These are phyloP conservation scores for Melanotaenia parkinsoni DNA, from an alignment of 2,797 vertebrate species.

Conservation along the genomic window DNA sequence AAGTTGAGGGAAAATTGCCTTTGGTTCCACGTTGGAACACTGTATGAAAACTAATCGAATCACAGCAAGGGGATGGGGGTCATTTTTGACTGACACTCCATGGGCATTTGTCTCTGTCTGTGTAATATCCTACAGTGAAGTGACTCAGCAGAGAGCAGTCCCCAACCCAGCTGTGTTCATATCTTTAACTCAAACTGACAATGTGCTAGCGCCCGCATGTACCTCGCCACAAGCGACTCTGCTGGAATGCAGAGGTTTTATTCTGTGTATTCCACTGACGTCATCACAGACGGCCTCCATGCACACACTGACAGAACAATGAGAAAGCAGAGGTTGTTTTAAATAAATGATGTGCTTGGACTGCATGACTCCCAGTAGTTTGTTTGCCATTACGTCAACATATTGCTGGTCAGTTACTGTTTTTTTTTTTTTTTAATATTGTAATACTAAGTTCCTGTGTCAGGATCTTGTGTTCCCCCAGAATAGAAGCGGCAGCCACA, in stretches of 20 bases:
- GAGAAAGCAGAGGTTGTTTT: conserved; percentile 45
- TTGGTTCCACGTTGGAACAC: conserved; percentile 60
- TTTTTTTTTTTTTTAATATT: background rate
- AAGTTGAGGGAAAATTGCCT: conserved; percentile 53
- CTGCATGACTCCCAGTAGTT: conserved; percentile 16
- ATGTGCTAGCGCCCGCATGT: conserved; percentile 54
- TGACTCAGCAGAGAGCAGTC: conserved; percentile 75
- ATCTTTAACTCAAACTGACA: conserved; percentile 73
- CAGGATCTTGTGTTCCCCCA: background rate
- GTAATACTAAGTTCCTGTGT: background rate
- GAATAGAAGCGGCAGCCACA: too few relatives aligned
- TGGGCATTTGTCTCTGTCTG: conserved; percentile 78
- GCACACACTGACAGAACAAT: conserved; percentile 39
- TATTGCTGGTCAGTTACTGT: background rate
- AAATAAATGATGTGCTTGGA: conserved; percentile 16
- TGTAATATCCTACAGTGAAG: conserved; percentile 71
- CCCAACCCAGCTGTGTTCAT: conserved; percentile 33
- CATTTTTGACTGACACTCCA: conserved; percentile 66
- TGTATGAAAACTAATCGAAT: conserved; percentile 66
- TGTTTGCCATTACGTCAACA: conserved; percentile 16
- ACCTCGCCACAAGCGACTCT: conserved; percentile 73
- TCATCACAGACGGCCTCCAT: conserved; percentile 33
- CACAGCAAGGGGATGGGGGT: conserved; percentile 60
- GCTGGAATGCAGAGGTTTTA: conserved; percentile 53
- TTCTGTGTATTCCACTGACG: conserved; percentile 13